These are phyloP conservation scores for Heteromurus nitidus DNA, from an alignment of 2,888 invertebrate species.

Conservation along the genomic window DNA sequence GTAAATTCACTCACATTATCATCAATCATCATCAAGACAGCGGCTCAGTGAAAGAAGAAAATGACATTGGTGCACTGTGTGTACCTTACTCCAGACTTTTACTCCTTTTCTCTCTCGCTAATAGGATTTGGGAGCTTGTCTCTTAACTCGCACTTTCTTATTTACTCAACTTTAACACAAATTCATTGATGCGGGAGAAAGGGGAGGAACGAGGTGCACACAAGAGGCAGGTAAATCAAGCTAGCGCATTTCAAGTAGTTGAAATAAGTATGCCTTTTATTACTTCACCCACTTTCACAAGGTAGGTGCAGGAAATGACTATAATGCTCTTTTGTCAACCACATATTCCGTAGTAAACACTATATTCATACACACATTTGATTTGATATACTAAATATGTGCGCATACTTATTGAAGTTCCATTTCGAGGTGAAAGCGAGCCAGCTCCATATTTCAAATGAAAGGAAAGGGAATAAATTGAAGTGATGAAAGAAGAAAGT, in stretches of 20 bases:
- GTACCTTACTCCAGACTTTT: not conserved
- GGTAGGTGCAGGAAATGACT: too few relatives aligned
- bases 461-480: too few relatives aligned
- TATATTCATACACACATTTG: too few relatives aligned
- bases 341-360: too few relatives aligned
- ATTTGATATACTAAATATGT: too few relatives aligned
- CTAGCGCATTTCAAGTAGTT: not conserved
- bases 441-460: constrained; percentile 1
- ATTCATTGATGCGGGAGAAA: not conserved
- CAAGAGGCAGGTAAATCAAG: constrained; percentile 8
- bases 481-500: not conserved
- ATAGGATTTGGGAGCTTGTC: not conserved
- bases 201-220: not conserved
- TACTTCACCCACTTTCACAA: not conserved
- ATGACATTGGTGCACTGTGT: too few relatives aligned
- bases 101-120: not conserved
- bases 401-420: too few relatives aligned
- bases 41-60: not conserved
- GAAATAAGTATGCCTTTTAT: not conserved
- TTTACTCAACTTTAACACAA: not conserved
- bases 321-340: not conserved
- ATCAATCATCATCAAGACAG: constrained; percentile 35
- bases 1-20: constrained; percentile 23
- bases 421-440: too few relatives aligned
- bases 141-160: not conserved